Evolutionary conservation across 2,113 vertebrate genomes (phyloP).

Genomic region (Oxyura jamaicensis): DNA sequence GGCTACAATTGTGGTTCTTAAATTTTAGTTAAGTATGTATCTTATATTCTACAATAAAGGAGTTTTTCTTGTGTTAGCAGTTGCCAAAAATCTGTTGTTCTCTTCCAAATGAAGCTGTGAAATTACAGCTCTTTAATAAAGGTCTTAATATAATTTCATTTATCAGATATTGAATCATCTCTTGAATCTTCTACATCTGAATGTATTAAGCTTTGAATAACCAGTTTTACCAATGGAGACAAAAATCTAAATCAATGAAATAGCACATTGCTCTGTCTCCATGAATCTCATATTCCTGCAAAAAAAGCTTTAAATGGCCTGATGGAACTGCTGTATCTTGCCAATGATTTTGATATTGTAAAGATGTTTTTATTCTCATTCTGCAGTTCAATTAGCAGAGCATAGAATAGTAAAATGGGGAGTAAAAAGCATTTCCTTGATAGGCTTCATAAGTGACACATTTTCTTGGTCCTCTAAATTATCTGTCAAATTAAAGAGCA

Average conservation of each 20-base stretch:
- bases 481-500: slow-evolving; percentile 51
- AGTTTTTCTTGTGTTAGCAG: neutral
- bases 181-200: neutral
- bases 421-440: neutral
- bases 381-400: neutral
- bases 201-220: neutral
- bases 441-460: neutral
- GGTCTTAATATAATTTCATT: neutral
- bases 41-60: neutral
- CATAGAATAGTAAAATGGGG: neutral
- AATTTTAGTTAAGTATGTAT: neutral
- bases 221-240: neutral
- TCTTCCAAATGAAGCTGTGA: neutral
- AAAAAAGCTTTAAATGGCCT: neutral
- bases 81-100: neutral
- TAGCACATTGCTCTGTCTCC: neutral
- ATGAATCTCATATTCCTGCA: neutral
- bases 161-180: neutral
- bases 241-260: neutral
- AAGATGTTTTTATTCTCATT: slow-evolving; percentile 5
- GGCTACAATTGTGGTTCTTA: neutral
- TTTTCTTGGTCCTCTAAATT: slow-evolving; percentile 25
- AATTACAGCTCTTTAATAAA: neutral
- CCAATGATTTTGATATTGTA: neutral
- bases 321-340: neutral